Evolutionary conservation across 2,113 vertebrate species (phyloP).

Genomic region (Alces alces): DNA sequence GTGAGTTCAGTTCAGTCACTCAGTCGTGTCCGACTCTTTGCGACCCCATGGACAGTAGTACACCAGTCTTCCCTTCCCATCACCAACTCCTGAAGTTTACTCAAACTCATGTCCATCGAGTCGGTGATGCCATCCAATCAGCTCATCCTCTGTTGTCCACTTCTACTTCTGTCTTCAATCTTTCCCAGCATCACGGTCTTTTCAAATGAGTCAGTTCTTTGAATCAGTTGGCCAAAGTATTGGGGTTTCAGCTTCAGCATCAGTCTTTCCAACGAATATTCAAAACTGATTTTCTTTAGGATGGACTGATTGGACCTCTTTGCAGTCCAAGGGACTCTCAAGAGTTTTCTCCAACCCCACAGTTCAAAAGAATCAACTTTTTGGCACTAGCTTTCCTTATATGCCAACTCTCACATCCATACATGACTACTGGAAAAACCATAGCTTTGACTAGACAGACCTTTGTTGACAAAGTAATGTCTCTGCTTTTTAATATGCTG

Average conservation of each 20-base stretch:
- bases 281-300: not conserved
- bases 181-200: not conserved
- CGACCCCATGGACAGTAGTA: not conserved
- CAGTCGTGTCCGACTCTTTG: not conserved
- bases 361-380: not conserved
- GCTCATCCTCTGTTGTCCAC: not conserved
- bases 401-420: not conserved
- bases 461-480: not conserved
- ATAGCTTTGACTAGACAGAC: not conserved
- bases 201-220: not conserved
- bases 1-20: not conserved
- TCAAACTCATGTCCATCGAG: not conserved
- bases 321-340: not conserved
- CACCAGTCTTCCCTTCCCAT: not conserved
- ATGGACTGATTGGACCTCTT: not conserved
- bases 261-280: not conserved
- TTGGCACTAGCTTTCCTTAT: not conserved
- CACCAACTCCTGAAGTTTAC: rapidly evolving
- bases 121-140: not conserved
- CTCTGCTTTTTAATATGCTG: not conserved
- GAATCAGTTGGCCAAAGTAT: not conserved
- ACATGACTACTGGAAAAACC: not conserved
- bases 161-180: not conserved
- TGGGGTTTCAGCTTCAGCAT: not conserved
- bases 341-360: not conserved